phyloP scores from a whole-genome alignment of 2,888 invertebrate species.

The Meloe dianella region DNA sequence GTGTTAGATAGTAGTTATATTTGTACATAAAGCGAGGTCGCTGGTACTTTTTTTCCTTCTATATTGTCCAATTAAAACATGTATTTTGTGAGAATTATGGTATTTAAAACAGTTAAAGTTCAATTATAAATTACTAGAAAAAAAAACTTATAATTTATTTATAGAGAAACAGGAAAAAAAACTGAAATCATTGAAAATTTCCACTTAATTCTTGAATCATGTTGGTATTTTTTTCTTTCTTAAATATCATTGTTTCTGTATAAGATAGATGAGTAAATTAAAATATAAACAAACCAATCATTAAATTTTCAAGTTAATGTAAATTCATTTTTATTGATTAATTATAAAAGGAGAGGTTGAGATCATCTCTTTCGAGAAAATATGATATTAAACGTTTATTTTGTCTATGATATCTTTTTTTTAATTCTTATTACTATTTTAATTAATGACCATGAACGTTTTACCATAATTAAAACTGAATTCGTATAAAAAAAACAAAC shows the following conservation, averaged over 20 bases:
- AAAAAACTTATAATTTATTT: no score
- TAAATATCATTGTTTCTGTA: background rate
- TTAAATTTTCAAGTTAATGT: background rate
- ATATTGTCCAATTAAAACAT: background rate
- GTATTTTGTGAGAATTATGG: no score
- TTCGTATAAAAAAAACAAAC: background rate
- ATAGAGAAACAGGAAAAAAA: no score
- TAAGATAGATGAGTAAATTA: background rate
- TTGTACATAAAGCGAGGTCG: background rate
- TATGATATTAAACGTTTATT: background rate
- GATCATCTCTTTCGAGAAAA: background rate
- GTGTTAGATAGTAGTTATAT: background rate
- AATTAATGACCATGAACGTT: background rate
- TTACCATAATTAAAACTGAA: background rate
- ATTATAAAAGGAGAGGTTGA: background rate
- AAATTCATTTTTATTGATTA: background rate
- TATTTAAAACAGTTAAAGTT: no score
- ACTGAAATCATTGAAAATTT: background rate
- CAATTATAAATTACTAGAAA: no score
- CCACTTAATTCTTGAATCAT: background rate
- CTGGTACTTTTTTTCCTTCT: background rate
- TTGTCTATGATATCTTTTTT: background rate
- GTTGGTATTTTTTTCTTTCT: background rate
- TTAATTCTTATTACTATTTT: background rate
- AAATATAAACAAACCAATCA: background rate